A percentile compares a stretch with the other conserved stretches of the same genome.
These are phyloP conservation scores for Delichon dasypus DNA, from an alignment of 2,797 vertebrate genomes.

Conservation along the genomic window DNA sequence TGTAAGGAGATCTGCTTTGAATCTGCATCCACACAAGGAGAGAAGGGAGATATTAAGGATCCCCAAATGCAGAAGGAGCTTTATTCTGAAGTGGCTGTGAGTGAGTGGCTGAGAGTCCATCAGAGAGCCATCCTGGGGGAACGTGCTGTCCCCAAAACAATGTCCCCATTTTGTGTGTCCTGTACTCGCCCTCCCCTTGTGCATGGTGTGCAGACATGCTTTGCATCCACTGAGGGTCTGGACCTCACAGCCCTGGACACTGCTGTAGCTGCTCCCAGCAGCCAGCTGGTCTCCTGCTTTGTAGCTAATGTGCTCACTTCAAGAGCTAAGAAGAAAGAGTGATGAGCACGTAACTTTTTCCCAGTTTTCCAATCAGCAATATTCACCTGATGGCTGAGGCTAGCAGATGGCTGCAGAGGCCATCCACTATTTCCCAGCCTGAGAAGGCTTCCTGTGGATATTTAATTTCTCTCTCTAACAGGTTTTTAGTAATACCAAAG, in stretches of 20 bases:
- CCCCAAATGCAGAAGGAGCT: background rate
- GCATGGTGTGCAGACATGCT: background rate
- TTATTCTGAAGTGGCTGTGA: background rate
- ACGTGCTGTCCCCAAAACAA: accelerated
- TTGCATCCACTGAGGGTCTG: background rate
- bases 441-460: background rate
- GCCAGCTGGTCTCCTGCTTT: background rate
- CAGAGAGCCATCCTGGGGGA: background rate
- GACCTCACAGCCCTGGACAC: background rate
- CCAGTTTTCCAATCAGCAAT: background rate
- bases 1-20: background rate
- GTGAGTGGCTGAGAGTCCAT: background rate
- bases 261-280: background rate
- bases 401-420: background rate
- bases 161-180: background rate
- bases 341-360: background rate
- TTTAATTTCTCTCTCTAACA: background rate
- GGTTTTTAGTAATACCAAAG: background rate
- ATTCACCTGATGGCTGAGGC: background rate
- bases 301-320: background rate
- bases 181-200: accelerated
- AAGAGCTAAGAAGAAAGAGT: background rate
- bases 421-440: background rate
- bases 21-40: background rate
- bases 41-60: background rate